A percentile compares a stretch with the other conserved stretches of the same genome.
Evolutionary conservation across 2,113 vertebrate species (phyloP).

Genomic region (Leptosomus discolor): DNA sequence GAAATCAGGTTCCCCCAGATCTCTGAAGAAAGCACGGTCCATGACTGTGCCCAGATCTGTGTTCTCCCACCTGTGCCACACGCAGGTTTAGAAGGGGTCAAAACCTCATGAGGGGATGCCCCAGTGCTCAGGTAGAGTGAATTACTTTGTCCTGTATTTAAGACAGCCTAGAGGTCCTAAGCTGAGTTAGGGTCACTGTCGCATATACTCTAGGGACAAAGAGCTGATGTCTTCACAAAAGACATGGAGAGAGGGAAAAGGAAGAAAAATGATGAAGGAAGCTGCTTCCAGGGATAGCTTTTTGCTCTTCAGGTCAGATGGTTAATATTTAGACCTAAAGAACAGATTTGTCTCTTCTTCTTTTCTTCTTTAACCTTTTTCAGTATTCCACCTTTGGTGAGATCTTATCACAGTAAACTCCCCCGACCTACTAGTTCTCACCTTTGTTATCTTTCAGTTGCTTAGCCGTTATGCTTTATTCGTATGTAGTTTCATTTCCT

Average conservation of each 20-base stretch:
- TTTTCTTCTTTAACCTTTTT: neutral
- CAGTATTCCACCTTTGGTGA: neutral
- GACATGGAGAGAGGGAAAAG: neutral
- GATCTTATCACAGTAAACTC: neutral
- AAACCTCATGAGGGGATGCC: neutral
- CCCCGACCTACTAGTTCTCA: neutral
- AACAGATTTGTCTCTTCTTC: neutral
- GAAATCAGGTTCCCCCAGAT: neutral
- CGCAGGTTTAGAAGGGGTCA: neutral
- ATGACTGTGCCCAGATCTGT: neutral
- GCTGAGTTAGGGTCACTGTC: neutral
- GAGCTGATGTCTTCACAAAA: neutral
- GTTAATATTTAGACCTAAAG: neutral
- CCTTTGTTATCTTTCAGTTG: neutral
- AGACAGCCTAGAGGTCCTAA: neutral
- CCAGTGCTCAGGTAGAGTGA: neutral
- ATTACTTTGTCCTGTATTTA: neutral
- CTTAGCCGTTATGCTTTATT: neutral
- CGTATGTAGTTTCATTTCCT: neutral
- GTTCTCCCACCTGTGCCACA: rapidly evolving
- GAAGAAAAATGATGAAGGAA: neutral
- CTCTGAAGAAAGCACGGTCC: neutral
- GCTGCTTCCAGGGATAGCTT: neutral
- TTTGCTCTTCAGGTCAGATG: neutral
- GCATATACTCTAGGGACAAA: neutral